Evolutionary conservation across 2,797 vertebrate species (phyloP), one percentile per base, ranked within the genome.

Genomic region (Gymnoscopelus braueri): DNA sequence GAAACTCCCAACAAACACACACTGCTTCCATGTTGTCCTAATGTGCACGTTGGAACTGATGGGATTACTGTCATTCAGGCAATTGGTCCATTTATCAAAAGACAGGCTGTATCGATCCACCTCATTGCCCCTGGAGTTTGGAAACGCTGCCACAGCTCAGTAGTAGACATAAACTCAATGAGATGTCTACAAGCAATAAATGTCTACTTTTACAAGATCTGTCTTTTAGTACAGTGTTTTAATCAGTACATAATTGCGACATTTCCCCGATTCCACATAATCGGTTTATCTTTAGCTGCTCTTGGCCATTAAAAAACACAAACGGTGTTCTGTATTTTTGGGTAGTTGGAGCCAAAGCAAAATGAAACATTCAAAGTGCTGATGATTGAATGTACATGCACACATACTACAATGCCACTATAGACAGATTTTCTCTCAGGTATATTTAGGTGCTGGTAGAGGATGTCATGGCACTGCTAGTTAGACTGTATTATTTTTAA

Each of bases 31-130:
- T 85, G 83, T 83, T 81, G 81, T 88, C 81, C 74, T 85, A 85
- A 88, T 90, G 85, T 84, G 84, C 63, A 66, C 73, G 84, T 67
- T 78, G 78, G 81, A 87, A 87, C 84, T 75, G 87, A 91, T 89
- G 87, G 89, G 87, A 87, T 92, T 90, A 87, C 81, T 89, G 91
- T 93, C 90, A 83, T 90, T 91, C 88, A 88, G 90, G 84, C 83
- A 83, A 88, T 90, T 91, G 91, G 89, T 85, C 88, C 89, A 91
- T 93, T 92, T 87, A 92, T 94, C 90, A 92, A 87, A 90, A 85
- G 88, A 89, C 89, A 81, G 84, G 87, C 84, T 63, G 75, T 75
- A 94, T 93, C 8, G 91, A 94, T 93, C 87, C 81, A 78, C 72
- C 82, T 87, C 81, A 81, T 87, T 87, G 86, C 75, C 79, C 71